A percentile compares a stretch with the other conserved stretches of the same genome.
phyloP scores from a whole-genome alignment of 2,888 invertebrate species.

The Callimorpha dominula region DNA sequence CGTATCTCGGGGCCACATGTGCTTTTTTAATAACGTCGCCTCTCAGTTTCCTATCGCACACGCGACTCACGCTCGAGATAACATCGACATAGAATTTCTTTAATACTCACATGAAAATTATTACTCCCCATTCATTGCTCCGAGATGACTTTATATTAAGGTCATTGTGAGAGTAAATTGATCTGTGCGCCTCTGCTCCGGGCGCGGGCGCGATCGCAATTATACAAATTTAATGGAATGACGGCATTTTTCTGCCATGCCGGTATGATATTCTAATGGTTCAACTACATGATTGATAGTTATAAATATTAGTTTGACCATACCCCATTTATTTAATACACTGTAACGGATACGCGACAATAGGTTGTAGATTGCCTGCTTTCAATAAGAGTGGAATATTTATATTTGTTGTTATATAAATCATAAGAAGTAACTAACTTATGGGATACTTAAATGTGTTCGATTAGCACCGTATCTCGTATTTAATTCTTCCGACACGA shows the following conservation, averaged over 20 bases:
- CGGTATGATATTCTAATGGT: constrained; percentile 47
- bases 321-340: constrained; percentile 45
- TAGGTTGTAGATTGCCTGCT: constrained; percentile 57
- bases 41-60: constrained; percentile 78
- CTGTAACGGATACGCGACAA: constrained; percentile 39
- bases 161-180: constrained; percentile 84
- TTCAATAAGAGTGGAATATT: constrained; percentile 66
- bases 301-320: constrained; percentile 47
- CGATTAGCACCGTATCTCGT: constrained; percentile 76
- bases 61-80: constrained; percentile 82
- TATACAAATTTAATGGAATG: constrained; percentile 64
- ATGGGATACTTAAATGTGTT: constrained; percentile 75
- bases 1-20: constrained; percentile 84
- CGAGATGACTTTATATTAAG: constrained; percentile 80
- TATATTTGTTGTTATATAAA: constrained; percentile 73
- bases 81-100: constrained; percentile 82
- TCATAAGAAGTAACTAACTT: constrained; percentile 75
- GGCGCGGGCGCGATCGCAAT: constrained; percentile 69
- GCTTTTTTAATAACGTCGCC: constrained; percentile 83
- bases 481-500: constrained; percentile 71
- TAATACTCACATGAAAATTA: constrained; percentile 80
- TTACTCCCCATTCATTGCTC: constrained; percentile 70
- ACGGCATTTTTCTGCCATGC: constrained; percentile 59
- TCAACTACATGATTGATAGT: constrained; percentile 42
- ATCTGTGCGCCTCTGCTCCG: constrained; percentile 70